Conservation (phyloP, 2,113 vertebrate species). For the Rhinolophus ferrumequinum region DNA sequence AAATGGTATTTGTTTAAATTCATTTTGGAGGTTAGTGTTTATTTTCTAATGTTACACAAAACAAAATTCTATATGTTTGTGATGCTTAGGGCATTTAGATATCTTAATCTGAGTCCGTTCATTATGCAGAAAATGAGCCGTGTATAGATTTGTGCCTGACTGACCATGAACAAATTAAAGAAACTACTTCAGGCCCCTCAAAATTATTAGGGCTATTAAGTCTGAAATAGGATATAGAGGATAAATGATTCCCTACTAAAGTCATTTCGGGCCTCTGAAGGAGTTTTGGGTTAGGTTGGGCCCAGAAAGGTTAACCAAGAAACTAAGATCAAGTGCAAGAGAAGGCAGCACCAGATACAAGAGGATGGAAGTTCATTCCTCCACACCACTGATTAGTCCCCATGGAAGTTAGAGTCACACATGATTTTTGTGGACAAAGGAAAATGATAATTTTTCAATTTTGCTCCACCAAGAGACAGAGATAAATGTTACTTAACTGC, state of each 20-base stretch:
- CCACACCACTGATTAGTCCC: background rate
- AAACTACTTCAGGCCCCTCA: constrained; percentile 30
- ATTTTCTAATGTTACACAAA: background rate
- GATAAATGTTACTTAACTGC: background rate
- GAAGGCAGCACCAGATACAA: background rate
- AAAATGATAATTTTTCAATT: constrained; percentile 25
- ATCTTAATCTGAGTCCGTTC: constrained; percentile 65
- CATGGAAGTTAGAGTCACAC: background rate
- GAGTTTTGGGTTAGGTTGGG: background rate
- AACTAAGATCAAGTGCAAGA: background rate
- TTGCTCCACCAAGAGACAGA: background rate
- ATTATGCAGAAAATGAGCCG: constrained; percentile 76
- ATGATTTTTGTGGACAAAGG: background rate
- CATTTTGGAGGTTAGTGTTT: background rate
- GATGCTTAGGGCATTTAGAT: background rate
- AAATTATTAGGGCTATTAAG: constrained; percentile 71
- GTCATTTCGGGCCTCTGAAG: constrained; percentile 8
- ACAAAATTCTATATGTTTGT: background rate
- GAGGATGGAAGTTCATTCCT: background rate
- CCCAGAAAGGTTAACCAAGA: background rate
- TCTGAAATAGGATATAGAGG: constrained; percentile 55
- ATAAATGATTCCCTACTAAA: constrained; percentile 61
- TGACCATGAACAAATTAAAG: constrained; percentile 65
- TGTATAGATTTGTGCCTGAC: constrained; percentile 62
- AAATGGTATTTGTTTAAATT: background rate